Evolutionary conservation across 2,797 vertebrate species (phyloP).

Genomic region (Allobates femoralis): DNA sequence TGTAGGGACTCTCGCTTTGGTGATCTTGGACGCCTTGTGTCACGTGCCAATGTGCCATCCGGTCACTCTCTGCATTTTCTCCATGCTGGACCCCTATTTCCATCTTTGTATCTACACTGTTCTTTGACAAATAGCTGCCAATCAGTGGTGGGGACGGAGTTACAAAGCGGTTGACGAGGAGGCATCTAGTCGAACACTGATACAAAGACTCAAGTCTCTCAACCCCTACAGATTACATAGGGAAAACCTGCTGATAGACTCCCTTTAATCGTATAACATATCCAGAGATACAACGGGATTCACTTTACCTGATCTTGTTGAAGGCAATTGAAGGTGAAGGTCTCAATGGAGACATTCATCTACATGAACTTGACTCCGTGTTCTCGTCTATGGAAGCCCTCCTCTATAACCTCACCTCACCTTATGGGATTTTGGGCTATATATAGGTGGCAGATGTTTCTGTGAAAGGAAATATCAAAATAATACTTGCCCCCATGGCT

Average conservation of each 20-base stretch:
- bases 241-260: neutral
- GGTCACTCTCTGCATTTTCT: no score
- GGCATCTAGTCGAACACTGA: no score
- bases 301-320: neutral
- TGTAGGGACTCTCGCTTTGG: no score
- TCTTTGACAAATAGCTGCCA: no score
- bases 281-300: neutral
- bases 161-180: no score
- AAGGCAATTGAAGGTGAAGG: neutral
- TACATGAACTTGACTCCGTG: neutral
- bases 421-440: conserved; percentile 4
- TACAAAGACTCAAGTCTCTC: no score
- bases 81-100: no score
- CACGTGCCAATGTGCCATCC: no score
- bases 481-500: neutral
- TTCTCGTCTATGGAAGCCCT: neutral
- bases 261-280: neutral
- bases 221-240: no score
- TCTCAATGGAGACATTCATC: neutral
- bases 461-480: neutral
- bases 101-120: no score
- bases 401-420: neutral
- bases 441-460: neutral
- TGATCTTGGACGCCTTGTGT: no score
- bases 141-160: no score